Base-by-base conservation (phyloP, 2,113 vertebrate species). In the Malurus melanocephalus region DNA sequence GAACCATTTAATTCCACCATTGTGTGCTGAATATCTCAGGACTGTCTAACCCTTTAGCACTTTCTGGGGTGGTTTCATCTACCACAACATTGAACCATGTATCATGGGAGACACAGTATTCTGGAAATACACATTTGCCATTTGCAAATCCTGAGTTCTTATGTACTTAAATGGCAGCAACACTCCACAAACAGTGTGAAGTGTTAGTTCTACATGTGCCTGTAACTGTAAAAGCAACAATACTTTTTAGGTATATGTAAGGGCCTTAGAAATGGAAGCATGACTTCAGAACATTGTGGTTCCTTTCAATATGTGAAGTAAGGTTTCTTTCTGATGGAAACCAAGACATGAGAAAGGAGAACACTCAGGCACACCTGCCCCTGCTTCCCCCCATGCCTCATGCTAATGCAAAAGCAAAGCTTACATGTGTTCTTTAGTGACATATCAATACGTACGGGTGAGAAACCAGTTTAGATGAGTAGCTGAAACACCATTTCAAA, bases 161-260 rank as follows among this genome's bases (percentile, higher is more conserved):
- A 17, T 18, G 15, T 3, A 48, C 13, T 24, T 43, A 21, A 61
- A 56, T 1, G 49, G 42, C 45, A 89, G 38, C 35, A 68, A 65
- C 13, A 22, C 20, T 5, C 4, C 32, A 35, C 2, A 1, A 64
- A 3, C 5, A 15, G 11, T 27, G 43, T 13, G 13, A 78, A 49
- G 28, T 3, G 14, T 62, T 53, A 30, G 15, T 19, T 68, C 43
- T 35, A 13, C 1, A 0, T 3, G 13, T 38, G 32, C 10, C 28
- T 40, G 17, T 35, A 67, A n/a, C 38, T n/a, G 18, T 8, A 60
- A 77, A 42, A 42, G 11, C 51, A 84, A 4, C 30, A 38, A 17
- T 13, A 51, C 11, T 10, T 19, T 26, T 59, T 18, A 12, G 8
- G 11, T n/a, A 28, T 3, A 69, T 0, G 0, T 2, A 16, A 65